Percentiles rank a stretch among this genome's conserved stretches.
Conservation (phyloP, 2,113 vertebrate genomes). For the Tetraodon nigroviridis region DNA sequence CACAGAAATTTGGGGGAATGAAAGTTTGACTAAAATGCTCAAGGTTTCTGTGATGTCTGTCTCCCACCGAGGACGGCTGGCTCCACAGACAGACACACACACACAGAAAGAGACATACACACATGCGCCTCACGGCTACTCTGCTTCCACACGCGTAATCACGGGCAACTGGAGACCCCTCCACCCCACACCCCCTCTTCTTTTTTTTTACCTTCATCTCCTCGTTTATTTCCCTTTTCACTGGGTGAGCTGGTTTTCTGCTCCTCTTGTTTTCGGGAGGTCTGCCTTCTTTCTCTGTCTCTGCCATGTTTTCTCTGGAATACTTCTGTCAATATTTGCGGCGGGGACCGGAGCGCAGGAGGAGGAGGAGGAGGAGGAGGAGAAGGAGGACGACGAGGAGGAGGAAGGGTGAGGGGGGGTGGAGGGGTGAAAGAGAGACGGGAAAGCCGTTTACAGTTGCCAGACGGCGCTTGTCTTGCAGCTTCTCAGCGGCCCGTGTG, state of each 20-base stretch:
- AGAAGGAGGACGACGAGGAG: no score
- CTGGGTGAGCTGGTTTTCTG: conserved; percentile 94
- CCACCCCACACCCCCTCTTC: background rate
- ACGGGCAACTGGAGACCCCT: conserved; percentile 57
- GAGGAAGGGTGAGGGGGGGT: conserved; percentile 29
- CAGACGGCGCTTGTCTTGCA: conserved; percentile 72
- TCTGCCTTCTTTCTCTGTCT: conserved; percentile 99
- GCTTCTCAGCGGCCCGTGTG: conserved; percentile 67
- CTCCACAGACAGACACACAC: conserved; percentile 69
- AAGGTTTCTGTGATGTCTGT: conserved; percentile 69
- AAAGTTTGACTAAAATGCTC: conserved; percentile 69
- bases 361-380: no score
- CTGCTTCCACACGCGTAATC: conserved; percentile 64
- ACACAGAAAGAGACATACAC: conserved; percentile 8
- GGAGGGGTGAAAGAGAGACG: conserved; percentile 43
- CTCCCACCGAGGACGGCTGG: conserved; percentile 73
- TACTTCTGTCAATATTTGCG: conserved; percentile 76
- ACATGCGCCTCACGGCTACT: conserved; percentile 61
- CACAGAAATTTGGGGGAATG: conserved; percentile 45
- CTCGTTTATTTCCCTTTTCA: conserved; percentile 97
- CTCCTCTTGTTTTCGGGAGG: conserved; percentile 98
- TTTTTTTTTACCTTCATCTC: conserved; percentile 91
- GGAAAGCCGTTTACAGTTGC: conserved; percentile 75
- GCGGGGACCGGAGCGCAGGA: conserved; percentile 47
- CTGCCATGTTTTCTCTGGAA: conserved; percentile 90